These are phyloP conservation scores for Acanthopagrus latus DNA, from an alignment of 2,797 vertebrate genomes.

Conservation along the genomic window DNA sequence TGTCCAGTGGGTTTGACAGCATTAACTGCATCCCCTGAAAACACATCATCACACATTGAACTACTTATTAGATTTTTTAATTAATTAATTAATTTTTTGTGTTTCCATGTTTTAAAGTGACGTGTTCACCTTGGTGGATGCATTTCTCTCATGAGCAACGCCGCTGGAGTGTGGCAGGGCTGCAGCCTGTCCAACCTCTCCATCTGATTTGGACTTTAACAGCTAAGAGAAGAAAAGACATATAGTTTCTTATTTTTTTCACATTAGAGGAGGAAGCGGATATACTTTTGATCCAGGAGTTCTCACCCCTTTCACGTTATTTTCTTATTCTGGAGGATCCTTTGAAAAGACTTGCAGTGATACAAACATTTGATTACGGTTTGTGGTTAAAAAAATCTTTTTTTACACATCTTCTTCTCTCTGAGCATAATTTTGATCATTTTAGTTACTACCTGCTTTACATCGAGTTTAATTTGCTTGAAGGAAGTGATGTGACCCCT, in stretches of 20 bases:
- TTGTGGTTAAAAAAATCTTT: neutral
- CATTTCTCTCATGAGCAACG: constrained; percentile 86
- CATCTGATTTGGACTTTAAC: constrained; percentile 89
- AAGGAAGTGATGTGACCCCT: too few species aligned
- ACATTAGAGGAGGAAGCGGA: neutral
- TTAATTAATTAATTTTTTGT: neutral
- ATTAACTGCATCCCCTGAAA: constrained; percentile 88
- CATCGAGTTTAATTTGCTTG: too few species aligned
- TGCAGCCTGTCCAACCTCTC: constrained; percentile 78
- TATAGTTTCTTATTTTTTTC: neutral
- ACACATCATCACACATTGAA: constrained; percentile 37
- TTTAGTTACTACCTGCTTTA: neutral
- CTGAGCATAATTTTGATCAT: neutral
- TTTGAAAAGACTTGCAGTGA: neutral
- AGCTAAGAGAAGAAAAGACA: constrained; percentile 80
- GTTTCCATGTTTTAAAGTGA: constrained; percentile 2
- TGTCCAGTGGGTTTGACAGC: constrained; percentile 82
- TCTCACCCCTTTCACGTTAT: neutral
- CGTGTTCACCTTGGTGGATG: constrained; percentile 88
- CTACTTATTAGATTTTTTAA: neutral
- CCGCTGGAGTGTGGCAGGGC: constrained; percentile 84
- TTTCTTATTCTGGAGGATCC: neutral
- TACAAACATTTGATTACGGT: neutral
- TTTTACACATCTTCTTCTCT: neutral
- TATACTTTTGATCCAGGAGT: neutral